These are phyloP conservation scores for Lagorchestes hirsutus DNA, from an alignment of 2,797 vertebrate species.

Conservation along the genomic window DNA sequence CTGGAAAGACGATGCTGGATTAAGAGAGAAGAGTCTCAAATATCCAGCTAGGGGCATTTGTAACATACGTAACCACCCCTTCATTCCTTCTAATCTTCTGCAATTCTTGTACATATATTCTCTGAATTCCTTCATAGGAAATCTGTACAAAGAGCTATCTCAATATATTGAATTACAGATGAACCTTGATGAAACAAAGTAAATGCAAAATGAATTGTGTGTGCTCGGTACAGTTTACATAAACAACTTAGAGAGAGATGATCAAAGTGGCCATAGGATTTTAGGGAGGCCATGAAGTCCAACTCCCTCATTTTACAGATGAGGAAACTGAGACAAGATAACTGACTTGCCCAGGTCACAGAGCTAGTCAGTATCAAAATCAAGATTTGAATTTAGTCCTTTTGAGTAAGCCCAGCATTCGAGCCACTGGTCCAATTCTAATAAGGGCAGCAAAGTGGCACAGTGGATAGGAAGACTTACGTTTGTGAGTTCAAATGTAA, in stretches of 20 bases:
- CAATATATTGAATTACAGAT: background rate
- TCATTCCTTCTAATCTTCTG: background rate
- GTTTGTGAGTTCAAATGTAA: background rate
- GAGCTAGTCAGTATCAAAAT: background rate
- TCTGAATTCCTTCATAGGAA: background rate
- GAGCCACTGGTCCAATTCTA: background rate
- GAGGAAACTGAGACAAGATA: background rate
- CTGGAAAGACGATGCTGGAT: background rate
- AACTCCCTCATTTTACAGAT: background rate
- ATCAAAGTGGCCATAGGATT: background rate
- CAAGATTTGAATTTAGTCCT: background rate
- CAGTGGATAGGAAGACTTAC: background rate
- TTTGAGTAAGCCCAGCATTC: background rate
- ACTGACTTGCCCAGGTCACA: background rate
- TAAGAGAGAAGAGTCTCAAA: background rate
- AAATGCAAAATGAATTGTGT: background rate
- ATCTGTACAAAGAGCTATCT: background rate
- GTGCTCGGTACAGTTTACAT: background rate
- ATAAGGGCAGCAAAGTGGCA: background rate
- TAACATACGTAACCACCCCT: background rate
- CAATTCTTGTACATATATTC: background rate
- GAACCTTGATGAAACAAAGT: background rate
- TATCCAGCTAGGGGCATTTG: background rate
- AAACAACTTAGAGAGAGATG: background rate
- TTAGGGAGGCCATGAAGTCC: background rate